Evolutionary conservation across 2,888 invertebrate genomes (phyloP).

Genomic region (Acronicta psi): DNA sequence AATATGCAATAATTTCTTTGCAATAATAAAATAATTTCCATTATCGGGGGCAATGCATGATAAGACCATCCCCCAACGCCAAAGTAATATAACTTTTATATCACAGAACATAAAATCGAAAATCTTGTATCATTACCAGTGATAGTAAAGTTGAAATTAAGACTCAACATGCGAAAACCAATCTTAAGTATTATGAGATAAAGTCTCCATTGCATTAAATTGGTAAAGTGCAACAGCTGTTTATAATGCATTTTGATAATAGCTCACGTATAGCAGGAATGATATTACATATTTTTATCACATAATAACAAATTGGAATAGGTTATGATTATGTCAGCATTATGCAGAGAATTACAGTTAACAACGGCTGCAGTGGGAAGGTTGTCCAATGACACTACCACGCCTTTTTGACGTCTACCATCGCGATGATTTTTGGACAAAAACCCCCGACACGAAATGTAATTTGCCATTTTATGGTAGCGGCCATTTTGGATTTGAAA

Average conservation of each 20-base stretch:
- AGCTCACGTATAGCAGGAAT: conserved; percentile 14
- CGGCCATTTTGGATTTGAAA: no score
- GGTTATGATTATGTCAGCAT: conserved; percentile 26
- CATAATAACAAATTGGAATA: conserved; percentile 20
- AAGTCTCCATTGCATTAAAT: conserved; percentile 11
- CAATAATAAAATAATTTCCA: conserved; percentile 34
- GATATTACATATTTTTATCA: conserved; percentile 19
- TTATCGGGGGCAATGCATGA: conserved; percentile 39
- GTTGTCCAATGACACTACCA: no score
- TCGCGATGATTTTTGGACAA: no score
- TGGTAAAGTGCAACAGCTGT: conserved; percentile 20
- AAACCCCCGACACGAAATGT: no score
- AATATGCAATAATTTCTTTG: conserved; percentile 13
- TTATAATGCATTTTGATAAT: conserved; percentile 20
- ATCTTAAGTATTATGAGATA: accelerated
- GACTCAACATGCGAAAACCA: neutral
- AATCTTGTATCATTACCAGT: conserved; percentile 1
- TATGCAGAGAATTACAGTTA: neutral
- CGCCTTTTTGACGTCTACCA: no score
- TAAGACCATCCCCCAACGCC: conserved; percentile 7
- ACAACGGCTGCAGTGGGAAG: no score
- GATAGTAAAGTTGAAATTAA: neutral
- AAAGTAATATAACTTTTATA: conserved; percentile 9
- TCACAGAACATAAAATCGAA: neutral
- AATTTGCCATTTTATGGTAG: no score